phyloP scores from a whole-genome alignment of 2,113 vertebrate genomes.

The Leptocoma aspasia region DNA sequence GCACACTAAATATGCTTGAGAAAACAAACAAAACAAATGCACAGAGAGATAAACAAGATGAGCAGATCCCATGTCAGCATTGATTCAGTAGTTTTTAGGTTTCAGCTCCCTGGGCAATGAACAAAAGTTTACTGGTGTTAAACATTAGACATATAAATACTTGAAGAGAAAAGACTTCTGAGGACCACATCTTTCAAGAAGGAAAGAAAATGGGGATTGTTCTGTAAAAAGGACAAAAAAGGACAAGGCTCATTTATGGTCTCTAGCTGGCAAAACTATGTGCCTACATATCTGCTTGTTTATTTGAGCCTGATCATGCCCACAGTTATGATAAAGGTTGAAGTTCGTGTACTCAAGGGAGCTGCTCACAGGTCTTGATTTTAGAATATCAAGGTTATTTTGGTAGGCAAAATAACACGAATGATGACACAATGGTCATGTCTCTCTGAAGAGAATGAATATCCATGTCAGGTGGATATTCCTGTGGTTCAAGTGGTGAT shows the following conservation, averaged over 20 bases:
- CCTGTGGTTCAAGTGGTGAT: neutral
- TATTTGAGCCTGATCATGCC: neutral
- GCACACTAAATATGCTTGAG: neutral
- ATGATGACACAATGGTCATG: neutral
- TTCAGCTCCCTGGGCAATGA: neutral
- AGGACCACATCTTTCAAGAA: neutral
- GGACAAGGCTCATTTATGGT: neutral
- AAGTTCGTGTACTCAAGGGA: neutral
- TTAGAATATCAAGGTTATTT: neutral
- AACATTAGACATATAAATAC: neutral
- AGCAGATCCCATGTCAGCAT: neutral
- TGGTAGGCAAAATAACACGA: neutral
- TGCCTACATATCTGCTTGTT: neutral
- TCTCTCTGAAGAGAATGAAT: neutral
- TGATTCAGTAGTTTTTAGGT: neutral
- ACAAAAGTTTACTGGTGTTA: neutral
- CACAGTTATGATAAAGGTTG: neutral
- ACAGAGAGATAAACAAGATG: neutral
- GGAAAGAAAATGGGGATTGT: neutral
- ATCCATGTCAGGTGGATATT: neutral
- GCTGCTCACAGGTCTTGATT: neutral
- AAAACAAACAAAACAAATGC: constrained; percentile 7
- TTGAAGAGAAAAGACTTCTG: neutral
- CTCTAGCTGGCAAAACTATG: neutral
- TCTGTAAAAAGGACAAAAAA: neutral